A percentile compares a stretch with the other conserved stretches of the same genome.
Conservation (phyloP, 2,113 vertebrate species). For the Bucco capensis region DNA sequence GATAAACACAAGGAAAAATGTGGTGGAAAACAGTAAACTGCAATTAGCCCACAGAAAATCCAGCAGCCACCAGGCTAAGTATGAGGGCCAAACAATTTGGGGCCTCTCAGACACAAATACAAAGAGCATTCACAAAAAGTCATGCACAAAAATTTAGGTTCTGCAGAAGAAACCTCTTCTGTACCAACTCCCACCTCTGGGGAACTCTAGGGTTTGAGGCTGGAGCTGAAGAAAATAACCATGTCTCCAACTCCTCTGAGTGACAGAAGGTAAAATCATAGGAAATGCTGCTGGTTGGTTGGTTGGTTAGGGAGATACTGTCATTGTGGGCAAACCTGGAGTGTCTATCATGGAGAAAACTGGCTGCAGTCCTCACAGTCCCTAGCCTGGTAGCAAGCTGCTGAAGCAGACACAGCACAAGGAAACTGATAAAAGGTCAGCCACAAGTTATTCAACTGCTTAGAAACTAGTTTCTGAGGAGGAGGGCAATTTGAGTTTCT, state of each 20-base stretch:
- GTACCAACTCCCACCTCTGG: background rate
- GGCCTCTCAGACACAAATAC: background rate
- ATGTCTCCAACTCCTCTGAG: background rate
- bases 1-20: background rate
- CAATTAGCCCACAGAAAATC: background rate
- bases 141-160: background rate
- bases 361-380: background rate
- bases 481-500: background rate
- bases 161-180: background rate
- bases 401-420: background rate
- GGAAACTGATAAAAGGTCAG: background rate
- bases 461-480: background rate
- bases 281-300: background rate
- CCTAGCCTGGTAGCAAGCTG: background rate
- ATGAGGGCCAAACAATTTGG: background rate
- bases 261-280: background rate
- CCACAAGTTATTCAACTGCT: background rate
- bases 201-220: background rate
- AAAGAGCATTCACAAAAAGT: background rate
- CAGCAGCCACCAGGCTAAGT: background rate
- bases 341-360: background rate
- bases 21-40: background rate
- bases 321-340: background rate
- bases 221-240: background rate
- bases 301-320: background rate